Conservation (phyloP, 2,888 invertebrate species). For the Fissipunctia ypsillon region DNA sequence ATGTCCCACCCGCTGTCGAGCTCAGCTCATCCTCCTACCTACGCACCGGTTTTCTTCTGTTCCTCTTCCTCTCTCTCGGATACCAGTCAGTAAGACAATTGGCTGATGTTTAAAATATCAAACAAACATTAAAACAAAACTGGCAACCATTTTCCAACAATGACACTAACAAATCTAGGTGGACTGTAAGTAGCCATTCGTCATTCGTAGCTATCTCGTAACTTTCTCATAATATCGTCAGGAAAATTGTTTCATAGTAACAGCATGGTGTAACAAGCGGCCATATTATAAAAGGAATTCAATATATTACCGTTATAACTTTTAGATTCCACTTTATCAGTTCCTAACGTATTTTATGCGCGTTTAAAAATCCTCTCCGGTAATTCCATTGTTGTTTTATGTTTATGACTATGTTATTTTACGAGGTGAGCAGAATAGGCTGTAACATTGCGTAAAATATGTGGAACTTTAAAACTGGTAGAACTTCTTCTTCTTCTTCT, state of each 20-base stretch:
- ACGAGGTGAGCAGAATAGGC: slow-evolving; percentile 23
- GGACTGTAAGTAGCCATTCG: background rate
- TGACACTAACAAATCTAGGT: background rate
- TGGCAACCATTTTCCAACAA: background rate
- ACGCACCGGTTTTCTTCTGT: background rate
- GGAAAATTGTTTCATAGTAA: background rate
- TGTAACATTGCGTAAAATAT: slow-evolving; percentile 7
- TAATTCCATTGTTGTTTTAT: slow-evolving; percentile 57
- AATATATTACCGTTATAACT: slow-evolving; percentile 75
- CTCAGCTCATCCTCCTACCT: background rate
- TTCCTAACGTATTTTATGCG: slow-evolving; percentile 55
- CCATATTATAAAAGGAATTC: slow-evolving; percentile 66
- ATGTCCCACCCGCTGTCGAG: background rate
- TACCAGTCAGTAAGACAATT: background rate
- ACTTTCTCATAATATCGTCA: background rate
- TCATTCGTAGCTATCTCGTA: background rate
- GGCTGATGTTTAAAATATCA: background rate
- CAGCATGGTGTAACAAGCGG: slow-evolving; percentile 60
- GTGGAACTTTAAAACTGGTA: background rate
- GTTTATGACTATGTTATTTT: slow-evolving; percentile 39
- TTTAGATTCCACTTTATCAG: slow-evolving; percentile 70
- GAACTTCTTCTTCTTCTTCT: too few relatives aligned
- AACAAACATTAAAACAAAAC: too few relatives aligned
- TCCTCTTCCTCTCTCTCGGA: background rate
- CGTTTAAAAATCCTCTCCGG: slow-evolving; percentile 54